Base-by-base conservation (phyloP, 1,140 invertebrate species). In the Musca vetustissima region DNA sequence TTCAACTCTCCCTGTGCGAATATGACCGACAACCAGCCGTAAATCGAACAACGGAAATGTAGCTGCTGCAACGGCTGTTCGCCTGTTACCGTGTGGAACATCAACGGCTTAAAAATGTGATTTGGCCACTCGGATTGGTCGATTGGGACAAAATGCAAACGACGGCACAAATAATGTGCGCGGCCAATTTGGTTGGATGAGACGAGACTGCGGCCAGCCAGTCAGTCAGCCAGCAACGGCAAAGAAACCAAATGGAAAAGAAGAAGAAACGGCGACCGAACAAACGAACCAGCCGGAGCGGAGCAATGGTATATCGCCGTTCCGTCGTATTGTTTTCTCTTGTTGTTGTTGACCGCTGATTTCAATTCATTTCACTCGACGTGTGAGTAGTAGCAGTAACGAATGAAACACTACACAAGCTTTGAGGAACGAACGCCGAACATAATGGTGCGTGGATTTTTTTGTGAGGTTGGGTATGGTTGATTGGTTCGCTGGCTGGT, bases 81-180 rank as follows among this genome's bases (percentile, higher is more conserved):
- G 70, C 79, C 77, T 80, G 75, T 66, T 79, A 76, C 32, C 73
- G 67, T 81, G 79, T 81, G 79, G 79, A 81, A 81, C 79, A 81
- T 78, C 65, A 68, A 71, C 70, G 70, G 64, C 25, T 80, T 74
- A 80, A 80, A 80, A 76, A 76, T 76, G 64, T 75, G 73, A 80
- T 77, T 78, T 75, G 76, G 72, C 73, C 71, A 73, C 71, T 64
- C 78, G 75, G 78, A 80, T 80, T 80, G 78, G 76, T 80, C 77
- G 78, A 74, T 75, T 73, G 70, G 72, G 78, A 70, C 71, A 21
- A 17, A 61, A 28, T n/a, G 66, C 52, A 25, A 28, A 55, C 64
- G 50, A 67, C 68, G 64, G 32, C 61, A 53, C 19, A 15, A 43
- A 50, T 28, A n/a, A 66, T 55, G 49, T 32, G 22, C 47, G 28